Evolutionary conservation across 2,888 invertebrate genomes (phyloP).

Genomic region (Dolichopus griseipennis): DNA sequence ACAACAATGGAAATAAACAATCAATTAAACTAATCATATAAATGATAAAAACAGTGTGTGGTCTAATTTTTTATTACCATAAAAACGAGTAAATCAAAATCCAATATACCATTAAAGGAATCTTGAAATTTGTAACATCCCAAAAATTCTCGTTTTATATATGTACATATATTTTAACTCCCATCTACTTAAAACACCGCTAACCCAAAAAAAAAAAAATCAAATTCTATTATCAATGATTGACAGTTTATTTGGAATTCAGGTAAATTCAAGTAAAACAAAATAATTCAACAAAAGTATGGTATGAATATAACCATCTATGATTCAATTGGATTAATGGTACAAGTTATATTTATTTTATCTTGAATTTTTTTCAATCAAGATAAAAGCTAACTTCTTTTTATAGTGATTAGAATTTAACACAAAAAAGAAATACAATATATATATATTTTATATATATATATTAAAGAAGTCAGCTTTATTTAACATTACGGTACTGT

Average conservation of each 20-base stretch:
- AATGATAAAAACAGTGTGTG: background rate
- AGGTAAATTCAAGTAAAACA: background rate
- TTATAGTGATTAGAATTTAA: background rate
- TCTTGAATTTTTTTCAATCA: background rate
- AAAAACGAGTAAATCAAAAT: no score
- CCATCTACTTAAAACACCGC: background rate
- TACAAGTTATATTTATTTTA: background rate
- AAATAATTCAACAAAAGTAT: background rate
- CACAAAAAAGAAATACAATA: background rate
- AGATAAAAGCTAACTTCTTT: background rate
- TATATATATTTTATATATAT: no score
- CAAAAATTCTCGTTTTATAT: no score
- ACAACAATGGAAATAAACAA: no score
- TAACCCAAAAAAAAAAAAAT: background rate
- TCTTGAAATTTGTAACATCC: no score
- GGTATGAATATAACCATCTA: background rate
- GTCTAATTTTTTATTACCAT: background rate
- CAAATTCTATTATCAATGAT: background rate
- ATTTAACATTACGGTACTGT: no score
- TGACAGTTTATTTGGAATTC: slow-evolving; percentile 4
- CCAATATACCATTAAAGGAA: no score
- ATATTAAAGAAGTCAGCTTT: no score
- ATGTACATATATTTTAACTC: no score
- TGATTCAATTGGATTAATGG: background rate
- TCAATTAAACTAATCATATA: no score